Evolutionary conservation across 2,113 vertebrate genomes (phyloP), one percentile per base, ranked within the genome.

Genomic region (Oostethus manadensis): DNA sequence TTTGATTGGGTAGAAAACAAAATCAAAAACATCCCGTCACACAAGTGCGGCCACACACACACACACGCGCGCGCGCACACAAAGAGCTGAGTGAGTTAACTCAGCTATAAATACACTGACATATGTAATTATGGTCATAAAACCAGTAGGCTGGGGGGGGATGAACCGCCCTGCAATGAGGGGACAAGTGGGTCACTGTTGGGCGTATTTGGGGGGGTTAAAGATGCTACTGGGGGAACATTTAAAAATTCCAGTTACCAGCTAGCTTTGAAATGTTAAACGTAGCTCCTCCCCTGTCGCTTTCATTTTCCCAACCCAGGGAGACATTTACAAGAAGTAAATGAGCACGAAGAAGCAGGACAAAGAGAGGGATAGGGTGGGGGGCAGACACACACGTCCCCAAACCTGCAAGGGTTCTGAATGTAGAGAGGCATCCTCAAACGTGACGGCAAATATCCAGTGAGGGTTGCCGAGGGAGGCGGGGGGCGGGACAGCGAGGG

Each of bases 41-140:
- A 68, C 74, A 73, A 68, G 74, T 10, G 7, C 35, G 11, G 17
- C 10, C 17, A 35, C 50, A 51, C 72, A 79, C 17, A 35, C 50
- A 51, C 17, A 56, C n/a, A 56, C 29, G 21, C 7, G 4, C 16
- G 65, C 70, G 75, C 13, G 43, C 81, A 10, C 29, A 38, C 81
- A 82, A 70, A 79, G 64, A 74, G 74, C 68, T 51, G 48, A 76
- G 57, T 83, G 77, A 84, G 79, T 84, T 81, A 73, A 67, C 71
- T 61, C 64, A 68, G 74, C 66, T 82, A 86, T 85, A 86, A 87
- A 84, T 82, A 88, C 47, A 81, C 76, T 11, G 8, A 40, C 46
- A 62, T 80, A 56, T 87, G 66, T 84, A 88, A 87, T 88, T 88
- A 85, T 74, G 77, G 66, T 71, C 74, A 69, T 82, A 77, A 86